phyloP scores from a whole-genome alignment of 2,113 vertebrate genomes.

The Sterna hirundo region DNA sequence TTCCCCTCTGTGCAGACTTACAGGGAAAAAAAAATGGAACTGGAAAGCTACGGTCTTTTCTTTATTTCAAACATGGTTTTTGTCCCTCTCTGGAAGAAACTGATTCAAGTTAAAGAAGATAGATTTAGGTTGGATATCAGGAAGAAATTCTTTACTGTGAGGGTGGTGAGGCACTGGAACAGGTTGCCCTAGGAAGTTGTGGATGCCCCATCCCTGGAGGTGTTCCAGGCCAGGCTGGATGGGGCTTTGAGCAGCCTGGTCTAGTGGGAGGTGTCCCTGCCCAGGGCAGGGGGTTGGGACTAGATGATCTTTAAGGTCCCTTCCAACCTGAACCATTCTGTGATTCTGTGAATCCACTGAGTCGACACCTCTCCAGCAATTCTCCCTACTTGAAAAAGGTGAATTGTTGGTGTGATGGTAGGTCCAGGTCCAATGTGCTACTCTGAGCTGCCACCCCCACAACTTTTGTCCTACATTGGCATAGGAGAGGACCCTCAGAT shows the following conservation, averaged over 20 bases:
- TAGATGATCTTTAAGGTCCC: too few species aligned
- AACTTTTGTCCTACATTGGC: neutral
- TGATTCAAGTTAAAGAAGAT: neutral
- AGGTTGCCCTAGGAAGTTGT: too few species aligned
- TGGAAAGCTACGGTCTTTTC: neutral
- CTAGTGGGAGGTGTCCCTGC: too few species aligned
- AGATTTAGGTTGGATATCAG: too few species aligned
- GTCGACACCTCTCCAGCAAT: neutral
- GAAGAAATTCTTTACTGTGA: too few species aligned
- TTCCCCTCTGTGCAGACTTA: neutral
- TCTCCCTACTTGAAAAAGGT: neutral
- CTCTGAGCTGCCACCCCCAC: neutral
- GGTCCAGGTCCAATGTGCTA: neutral
- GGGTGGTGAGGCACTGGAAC: too few species aligned
- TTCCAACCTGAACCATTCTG: too few species aligned
- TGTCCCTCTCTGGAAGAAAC: neutral
- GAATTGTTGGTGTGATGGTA: neutral
- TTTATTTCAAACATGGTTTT: neutral
- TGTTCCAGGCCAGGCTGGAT: too few species aligned
- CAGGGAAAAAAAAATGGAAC: neutral
- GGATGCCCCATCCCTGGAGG: too few species aligned
- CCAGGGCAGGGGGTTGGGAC: too few species aligned
- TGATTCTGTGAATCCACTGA: neutral
- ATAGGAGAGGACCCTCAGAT: neutral
- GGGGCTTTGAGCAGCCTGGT: too few species aligned